phyloP scores from a whole-genome alignment of 2,113 vertebrate species.

The Perognathus longimembris region DNA sequence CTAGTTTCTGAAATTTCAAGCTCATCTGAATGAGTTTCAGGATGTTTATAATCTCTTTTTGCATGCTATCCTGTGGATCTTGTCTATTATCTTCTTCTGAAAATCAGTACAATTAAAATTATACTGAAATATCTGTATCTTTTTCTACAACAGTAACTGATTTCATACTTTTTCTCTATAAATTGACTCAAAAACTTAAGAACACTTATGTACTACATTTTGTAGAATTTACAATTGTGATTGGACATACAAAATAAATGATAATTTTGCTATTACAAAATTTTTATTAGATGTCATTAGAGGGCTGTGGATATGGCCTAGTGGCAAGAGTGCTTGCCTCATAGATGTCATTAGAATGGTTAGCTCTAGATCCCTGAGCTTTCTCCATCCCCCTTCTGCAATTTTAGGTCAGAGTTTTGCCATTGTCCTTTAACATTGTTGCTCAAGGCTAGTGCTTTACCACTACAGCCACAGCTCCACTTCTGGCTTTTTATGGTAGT shows the following conservation, averaged over 20 bases:
- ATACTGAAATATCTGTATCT: background rate
- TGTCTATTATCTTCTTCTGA: background rate
- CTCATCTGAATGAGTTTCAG: too few species aligned
- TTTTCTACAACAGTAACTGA: background rate
- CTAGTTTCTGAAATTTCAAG: too few species aligned
- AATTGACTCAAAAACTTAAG: background rate
- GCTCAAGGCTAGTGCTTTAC: too few species aligned
- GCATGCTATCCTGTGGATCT: background rate
- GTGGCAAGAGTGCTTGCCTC: too few species aligned
- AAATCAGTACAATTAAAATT: background rate
- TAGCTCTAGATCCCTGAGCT: background rate
- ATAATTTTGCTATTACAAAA: background rate
- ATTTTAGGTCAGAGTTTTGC: too few species aligned
- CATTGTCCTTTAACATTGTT: too few species aligned
- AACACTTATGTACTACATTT: background rate
- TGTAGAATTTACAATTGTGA: background rate
- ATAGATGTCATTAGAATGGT: background rate
- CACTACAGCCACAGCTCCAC: too few species aligned
- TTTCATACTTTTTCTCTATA: background rate
- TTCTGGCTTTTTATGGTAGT: too few species aligned
- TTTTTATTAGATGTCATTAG: too few species aligned
- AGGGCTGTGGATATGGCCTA: too few species aligned
- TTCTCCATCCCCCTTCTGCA: background rate
- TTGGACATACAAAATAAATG: background rate
- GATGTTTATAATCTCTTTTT: too few species aligned